Evolutionary conservation across 2,888 invertebrate species (phyloP).

Genomic region (Tenthredo notha): DNA sequence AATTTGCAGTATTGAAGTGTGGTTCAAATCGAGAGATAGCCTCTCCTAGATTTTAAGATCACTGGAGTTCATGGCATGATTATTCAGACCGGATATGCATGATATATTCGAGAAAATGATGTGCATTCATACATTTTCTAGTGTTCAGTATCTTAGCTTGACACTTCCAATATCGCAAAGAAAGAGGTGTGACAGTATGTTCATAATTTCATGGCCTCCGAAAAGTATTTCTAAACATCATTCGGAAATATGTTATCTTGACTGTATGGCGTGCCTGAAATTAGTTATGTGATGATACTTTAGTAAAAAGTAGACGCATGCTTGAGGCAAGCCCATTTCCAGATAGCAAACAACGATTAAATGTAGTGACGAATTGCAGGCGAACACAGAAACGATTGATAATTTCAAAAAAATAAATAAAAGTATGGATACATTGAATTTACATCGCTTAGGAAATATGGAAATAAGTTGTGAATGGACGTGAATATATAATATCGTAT

Average conservation of each 20-base stretch:
- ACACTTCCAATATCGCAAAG: not conserved
- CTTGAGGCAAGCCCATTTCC: not conserved
- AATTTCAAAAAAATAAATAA: not conserved
- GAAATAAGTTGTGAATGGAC: not conserved
- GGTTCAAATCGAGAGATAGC: not conserved
- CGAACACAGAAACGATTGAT: not conserved
- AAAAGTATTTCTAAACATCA: not conserved
- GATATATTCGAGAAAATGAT: not conserved
- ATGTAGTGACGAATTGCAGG: constrained; percentile 6
- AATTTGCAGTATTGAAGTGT: not conserved
- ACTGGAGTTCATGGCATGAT: not conserved
- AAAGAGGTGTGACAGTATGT: not conserved
- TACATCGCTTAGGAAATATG: not conserved
- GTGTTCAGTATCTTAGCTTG: not conserved
- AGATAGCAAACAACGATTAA: constrained; percentile 2
- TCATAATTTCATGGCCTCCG: not conserved
- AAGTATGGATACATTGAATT: not conserved
- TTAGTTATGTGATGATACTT: not conserved
- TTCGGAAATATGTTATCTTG: constrained; percentile 3
- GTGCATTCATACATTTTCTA: not conserved
- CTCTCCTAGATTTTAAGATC: not conserved
- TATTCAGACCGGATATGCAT: not conserved
- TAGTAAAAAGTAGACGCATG: not conserved
- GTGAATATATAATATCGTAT: not conserved
- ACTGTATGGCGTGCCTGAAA: not conserved